A percentile compares a stretch with the other conserved stretches of the same genome.
Evolutionary conservation across 53 echinoderm and acorn worm species (phyloP).

Genomic region (Echinometra lucunter): DNA sequence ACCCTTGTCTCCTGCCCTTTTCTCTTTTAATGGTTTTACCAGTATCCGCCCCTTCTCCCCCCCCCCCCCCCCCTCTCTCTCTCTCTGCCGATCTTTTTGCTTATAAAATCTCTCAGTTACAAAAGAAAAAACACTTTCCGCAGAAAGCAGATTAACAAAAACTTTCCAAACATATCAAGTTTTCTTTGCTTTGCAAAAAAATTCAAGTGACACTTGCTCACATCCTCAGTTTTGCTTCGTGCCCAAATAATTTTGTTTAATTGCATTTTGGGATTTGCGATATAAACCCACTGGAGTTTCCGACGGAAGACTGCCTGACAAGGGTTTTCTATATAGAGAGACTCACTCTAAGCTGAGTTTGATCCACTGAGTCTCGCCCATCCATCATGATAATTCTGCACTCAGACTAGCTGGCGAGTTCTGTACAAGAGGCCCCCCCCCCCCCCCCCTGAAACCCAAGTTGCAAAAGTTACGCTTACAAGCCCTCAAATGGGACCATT

Average conservation of each 20-base stretch:
- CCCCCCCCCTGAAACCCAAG: too few relatives aligned
- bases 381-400: slow-evolving; percentile 23
- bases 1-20: too few relatives aligned
- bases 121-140: background rate
- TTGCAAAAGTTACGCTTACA: too few relatives aligned
- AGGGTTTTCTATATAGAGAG: background rate
- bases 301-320: background rate
- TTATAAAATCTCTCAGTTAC: background rate
- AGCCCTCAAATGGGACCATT: too few relatives aligned
- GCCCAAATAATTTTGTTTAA: background rate
- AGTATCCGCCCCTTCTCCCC: background rate
- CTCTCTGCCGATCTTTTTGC: background rate
- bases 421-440: too few relatives aligned
- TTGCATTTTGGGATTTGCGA: background rate
- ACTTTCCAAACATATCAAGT: background rate
- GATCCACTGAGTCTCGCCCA: slow-evolving; percentile 19
- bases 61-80: background rate
- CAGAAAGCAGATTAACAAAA: background rate
- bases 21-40: background rate
- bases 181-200: background rate
- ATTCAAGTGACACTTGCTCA: background rate
- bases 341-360: background rate
- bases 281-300: background rate
- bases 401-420: background rate
- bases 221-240: background rate